Conservation (phyloP, 1,140 invertebrate species). For the Philopotamus ludificatus region DNA sequence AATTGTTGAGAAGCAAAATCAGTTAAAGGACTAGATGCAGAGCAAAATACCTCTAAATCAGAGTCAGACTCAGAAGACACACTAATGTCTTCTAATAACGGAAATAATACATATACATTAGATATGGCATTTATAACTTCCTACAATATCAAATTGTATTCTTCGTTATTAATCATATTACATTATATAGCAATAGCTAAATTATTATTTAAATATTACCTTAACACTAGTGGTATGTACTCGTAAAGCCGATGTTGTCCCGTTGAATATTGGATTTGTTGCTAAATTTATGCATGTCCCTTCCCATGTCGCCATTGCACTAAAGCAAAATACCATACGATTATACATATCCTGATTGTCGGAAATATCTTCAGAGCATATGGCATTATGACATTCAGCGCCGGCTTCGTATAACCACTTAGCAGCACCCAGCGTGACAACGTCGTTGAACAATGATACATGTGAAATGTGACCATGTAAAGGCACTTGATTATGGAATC, state of each 20-base stretch:
- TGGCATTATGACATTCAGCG: slow-evolving; percentile 30
- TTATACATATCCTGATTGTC: slow-evolving; percentile 43
- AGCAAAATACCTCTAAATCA: slow-evolving; percentile 33
- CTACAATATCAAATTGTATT: slow-evolving; percentile 45
- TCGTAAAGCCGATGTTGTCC: slow-evolving; percentile 50
- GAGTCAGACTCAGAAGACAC: slow-evolving; percentile 44
- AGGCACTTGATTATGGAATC: slow-evolving; percentile 34
- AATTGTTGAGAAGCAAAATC: slow-evolving; percentile 42
- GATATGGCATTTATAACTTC: slow-evolving; percentile 61
- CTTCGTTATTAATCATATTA: background rate
- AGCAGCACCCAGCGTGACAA: slow-evolving; percentile 31
- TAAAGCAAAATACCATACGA: slow-evolving; percentile 57
- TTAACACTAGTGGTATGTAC: slow-evolving; percentile 54
- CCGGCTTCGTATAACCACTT: slow-evolving; percentile 39
- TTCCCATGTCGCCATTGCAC: slow-evolving; percentile 56
- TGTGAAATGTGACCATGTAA: slow-evolving; percentile 40
- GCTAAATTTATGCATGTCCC: slow-evolving; percentile 58
- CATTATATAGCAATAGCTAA: background rate
- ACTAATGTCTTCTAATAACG: slow-evolving; percentile 55
- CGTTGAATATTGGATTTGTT: slow-evolving; percentile 52
- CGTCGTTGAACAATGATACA: slow-evolving; percentile 38
- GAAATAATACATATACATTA: slow-evolving; percentile 61
- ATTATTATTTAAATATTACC: slow-evolving; percentile 43
- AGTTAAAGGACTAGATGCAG: slow-evolving; percentile 29
- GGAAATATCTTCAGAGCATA: slow-evolving; percentile 35